phyloP scores from a whole-genome alignment of 1,140 invertebrate species.

The Drosophila seguyi region DNA sequence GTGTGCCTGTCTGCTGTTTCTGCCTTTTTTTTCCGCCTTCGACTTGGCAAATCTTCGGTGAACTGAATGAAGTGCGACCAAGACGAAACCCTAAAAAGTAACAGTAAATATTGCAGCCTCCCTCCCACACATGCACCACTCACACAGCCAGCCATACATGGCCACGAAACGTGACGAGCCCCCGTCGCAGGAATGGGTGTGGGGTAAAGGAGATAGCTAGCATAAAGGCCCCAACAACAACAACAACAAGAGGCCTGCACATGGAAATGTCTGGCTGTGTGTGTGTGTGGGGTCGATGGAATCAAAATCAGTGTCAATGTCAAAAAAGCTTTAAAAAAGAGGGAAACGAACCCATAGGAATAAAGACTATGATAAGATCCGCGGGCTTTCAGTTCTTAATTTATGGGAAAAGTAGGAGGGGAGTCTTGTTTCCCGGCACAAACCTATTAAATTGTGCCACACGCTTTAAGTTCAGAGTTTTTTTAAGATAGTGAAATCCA shows the following conservation, averaged over 20 bases:
- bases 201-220: conserved; percentile 42
- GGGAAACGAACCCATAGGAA: conserved; percentile 12
- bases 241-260: conserved; percentile 28
- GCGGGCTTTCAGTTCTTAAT: conserved; percentile 2
- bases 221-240: conserved; percentile 35
- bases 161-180: conserved; percentile 60
- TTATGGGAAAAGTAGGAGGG: not conserved
- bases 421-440: not conserved
- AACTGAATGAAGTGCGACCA: conserved; percentile 57
- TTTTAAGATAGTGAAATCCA: not conserved
- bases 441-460: not conserved
- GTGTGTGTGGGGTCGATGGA: conserved; percentile 48
- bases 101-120: conserved; percentile 60
- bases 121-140: conserved; percentile 14
- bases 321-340: conserved; percentile 43
- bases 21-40: conserved; percentile 28
- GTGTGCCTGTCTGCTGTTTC: conserved; percentile 63
- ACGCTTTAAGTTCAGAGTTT: not conserved
- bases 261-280: conserved; percentile 24
- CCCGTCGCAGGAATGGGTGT: conserved; percentile 47
- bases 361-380: conserved; percentile 8
- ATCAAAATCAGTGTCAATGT: conserved; percentile 69
- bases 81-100: conserved; percentile 58
- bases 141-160: conserved; percentile 13
- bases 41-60: conserved; percentile 47